A percentile compares a stretch with the other conserved stretches of the same genome.
These are phyloP conservation scores for Drosophila pseudoananassae DNA, from an alignment of 1,140 invertebrate genomes.

Conservation along the genomic window DNA sequence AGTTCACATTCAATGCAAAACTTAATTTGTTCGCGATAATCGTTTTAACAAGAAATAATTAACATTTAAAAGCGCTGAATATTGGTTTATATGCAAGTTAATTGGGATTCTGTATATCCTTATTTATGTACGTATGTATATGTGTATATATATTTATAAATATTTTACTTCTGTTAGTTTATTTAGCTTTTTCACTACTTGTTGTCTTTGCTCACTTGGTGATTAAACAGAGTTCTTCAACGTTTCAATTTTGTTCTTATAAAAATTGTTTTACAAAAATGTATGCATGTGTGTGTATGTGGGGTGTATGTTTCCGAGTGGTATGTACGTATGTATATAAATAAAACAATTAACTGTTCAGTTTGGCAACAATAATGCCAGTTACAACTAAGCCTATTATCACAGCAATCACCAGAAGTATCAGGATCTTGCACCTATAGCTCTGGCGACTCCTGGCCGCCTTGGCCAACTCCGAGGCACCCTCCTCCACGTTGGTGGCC, in stretches of 20 bases:
- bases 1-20: constrained; percentile 70
- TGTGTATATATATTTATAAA: constrained; percentile 53
- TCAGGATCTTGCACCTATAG: constrained; percentile 89
- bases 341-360: constrained; percentile 84
- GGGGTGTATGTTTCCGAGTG: constrained; percentile 30
- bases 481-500: constrained; percentile 91
- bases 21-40: constrained; percentile 47
- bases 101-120: constrained; percentile 51
- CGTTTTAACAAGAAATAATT: constrained; percentile 69
- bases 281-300: constrained; percentile 30
- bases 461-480: constrained; percentile 90
- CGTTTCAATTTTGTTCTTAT: constrained; percentile 55
- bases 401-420: constrained; percentile 87
- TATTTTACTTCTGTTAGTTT: constrained; percentile 53
- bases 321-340: constrained; percentile 28
- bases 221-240: constrained; percentile 65
- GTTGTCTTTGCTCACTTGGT: constrained; percentile 76
- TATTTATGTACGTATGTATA: constrained; percentile 50
- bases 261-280: constrained; percentile 76
- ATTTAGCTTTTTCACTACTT: constrained; percentile 38
- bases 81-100: constrained; percentile 60
- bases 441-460: constrained; percentile 91
- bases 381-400: constrained; percentile 89
- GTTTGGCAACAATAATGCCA: constrained; percentile 86
- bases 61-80: constrained; percentile 76